Base-by-base conservation (phyloP, 2,797 vertebrate genomes). In the Sphenodon punctatus region DNA sequence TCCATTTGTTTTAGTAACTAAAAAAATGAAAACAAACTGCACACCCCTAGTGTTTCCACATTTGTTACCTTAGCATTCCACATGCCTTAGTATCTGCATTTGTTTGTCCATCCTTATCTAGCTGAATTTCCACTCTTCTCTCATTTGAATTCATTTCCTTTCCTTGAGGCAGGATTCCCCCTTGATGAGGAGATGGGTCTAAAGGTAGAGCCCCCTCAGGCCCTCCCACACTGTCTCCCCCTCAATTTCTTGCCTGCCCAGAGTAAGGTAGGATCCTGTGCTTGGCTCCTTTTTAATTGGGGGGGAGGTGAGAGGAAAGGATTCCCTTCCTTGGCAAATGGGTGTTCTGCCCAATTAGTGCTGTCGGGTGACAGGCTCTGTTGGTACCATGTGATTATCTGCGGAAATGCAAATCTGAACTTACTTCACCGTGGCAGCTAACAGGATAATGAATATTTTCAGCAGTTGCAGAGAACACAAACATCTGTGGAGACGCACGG, bases 361-460 rank as follows among this genome's bases (percentile, higher is more conserved):
- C 86, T 73, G 92, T 90, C 23, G 84, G 30, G 12, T 53, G 74
- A 75, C 60, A 45, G 81, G 75, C 78, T 91, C 43, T 22, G 71
- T 19, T 58, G 16, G 76, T 6, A 10, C 91, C 14, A 59, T 0
- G 48, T 93, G 93, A 94, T 92, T 91, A 94, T 93, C 91, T 79
- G 78, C 68, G 90, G 87, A 91, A 94, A 95, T 95, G 95, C 94
- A 96, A 94, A 96, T 95, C 84, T 1, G 43, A 77, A 25, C 90
- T 86, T 93, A 92, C 92, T 93, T 93, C 77, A 10, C 88, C 2
- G 27, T 89, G 12, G 83, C 93, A 93, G 90, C 94, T 96, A 96
- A 96, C 95, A 88, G 89, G 95, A 96, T 96, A 96, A 96, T 96
- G 95, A 96, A 86, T 96, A 95, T 96, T 96, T 96, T 96, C 95